Evolutionary conservation across 2,797 vertebrate species (phyloP).

Genomic region (Lepus oiostolus): DNA sequence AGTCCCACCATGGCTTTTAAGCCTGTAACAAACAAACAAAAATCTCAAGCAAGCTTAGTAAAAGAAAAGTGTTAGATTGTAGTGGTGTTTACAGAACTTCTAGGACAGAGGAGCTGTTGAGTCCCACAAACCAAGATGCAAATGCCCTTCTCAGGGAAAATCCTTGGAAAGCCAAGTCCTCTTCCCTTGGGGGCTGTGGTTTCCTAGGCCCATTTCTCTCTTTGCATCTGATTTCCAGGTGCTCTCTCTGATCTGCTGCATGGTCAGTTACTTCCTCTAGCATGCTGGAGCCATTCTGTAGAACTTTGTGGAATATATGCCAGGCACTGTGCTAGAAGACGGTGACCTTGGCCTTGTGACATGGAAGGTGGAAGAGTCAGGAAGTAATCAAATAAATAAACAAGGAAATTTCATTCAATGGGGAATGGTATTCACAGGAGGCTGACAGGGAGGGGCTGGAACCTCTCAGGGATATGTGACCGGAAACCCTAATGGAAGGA

Average conservation of each 20-base stretch:
- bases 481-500: background rate
- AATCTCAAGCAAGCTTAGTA: background rate
- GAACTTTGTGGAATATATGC: background rate
- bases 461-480: background rate
- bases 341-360: background rate
- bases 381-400: background rate
- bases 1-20: background rate
- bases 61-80: background rate
- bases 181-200: background rate
- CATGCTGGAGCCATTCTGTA: background rate
- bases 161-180: background rate
- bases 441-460: background rate
- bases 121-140: background rate
- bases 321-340: background rate
- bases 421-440: background rate
- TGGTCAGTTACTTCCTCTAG: background rate
- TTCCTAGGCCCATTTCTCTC: background rate
- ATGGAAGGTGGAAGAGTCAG: background rate
- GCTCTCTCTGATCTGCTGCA: background rate
- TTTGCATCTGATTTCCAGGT: background rate
- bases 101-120: background rate
- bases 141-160: background rate
- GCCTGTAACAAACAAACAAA: background rate
- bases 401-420: background rate
- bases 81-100: background rate